Percentiles rank a stretch among this genome's conserved stretches.
Conservation (phyloP, 2,113 vertebrate genomes). For the Nematolebias whitei region DNA sequence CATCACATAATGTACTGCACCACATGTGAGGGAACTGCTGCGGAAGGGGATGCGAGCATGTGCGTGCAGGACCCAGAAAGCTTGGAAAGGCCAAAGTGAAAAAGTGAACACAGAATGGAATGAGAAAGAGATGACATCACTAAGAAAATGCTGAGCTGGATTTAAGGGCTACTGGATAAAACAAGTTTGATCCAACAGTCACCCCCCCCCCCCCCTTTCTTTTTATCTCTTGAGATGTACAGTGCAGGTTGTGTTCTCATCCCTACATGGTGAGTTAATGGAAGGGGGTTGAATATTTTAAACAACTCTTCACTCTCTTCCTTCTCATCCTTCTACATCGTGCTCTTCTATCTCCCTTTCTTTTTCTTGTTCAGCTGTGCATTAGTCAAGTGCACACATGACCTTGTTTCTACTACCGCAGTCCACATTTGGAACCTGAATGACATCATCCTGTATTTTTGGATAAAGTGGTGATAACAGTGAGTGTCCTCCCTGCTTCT, state of each 20-base stretch:
- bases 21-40: constrained; percentile 35
- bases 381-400: constrained; percentile 77
- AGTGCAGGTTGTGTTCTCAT: constrained; percentile 67
- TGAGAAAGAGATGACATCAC: constrained; percentile 72
- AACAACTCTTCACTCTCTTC: constrained; percentile 63
- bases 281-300: constrained; percentile 82
- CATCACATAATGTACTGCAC: constrained; percentile 44
- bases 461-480: constrained; percentile 53
- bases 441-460: constrained; percentile 78
- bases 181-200: constrained; percentile 57
- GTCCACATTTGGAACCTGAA: constrained; percentile 64
- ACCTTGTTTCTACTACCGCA: constrained; percentile 73
- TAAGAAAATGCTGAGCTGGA: constrained; percentile 75
- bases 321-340: constrained; percentile 41
- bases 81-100: constrained; percentile 43
- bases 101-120: constrained; percentile 62
- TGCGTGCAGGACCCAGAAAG: constrained; percentile 49
- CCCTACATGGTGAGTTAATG: constrained; percentile 73
- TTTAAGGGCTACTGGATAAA: constrained; percentile 66
- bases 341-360: constrained; percentile 23
- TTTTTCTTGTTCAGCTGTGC: constrained; percentile 54
- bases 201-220: not conserved
- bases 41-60: constrained; percentile 35
- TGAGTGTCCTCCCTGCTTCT: constrained; percentile 38
- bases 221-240: constrained; percentile 60